Base-by-base conservation (phyloP, 2,797 vertebrate species). In the Agapornis canus region DNA sequence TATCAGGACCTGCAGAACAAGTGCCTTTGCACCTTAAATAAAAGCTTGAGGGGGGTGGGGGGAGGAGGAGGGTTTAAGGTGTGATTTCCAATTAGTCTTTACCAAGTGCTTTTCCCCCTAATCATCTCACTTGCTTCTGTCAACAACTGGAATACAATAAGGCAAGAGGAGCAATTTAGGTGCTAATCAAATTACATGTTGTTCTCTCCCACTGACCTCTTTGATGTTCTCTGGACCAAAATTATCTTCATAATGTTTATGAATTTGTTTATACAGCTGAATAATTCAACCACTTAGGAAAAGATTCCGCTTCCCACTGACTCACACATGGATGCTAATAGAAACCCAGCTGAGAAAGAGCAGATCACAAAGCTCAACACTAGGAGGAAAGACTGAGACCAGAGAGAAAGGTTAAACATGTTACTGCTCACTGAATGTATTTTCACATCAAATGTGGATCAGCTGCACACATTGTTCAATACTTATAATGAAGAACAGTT, bases 191-290 rank as follows among this genome's bases (percentile, higher is more conserved):
- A 94, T 94, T 78, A 87, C 70, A 89, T 8, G 42, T 54, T 91
- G 69, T 65, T 94, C 71, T 73, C 47, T 92, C 68, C 86, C 49
- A 80, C 64, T 87, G 90, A 88, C 78, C 79, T 82, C 57, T 86
- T n/a, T 91, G 71, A 90, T 94, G 91, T 85, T 80, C 68, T 69
- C 49, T 64, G 57, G 79, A 82, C 71, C 77, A 79, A 70, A 57
- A 89, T 90, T 63, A 65, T 78, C 57, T 59, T 94, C 76, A 69
- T 84, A 72, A 68, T 95, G 79, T 71, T 94, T 94, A 94, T 56
- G 45, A 86, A 96, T 89, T 95, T 97, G 91, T 92, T 97, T 96
- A 85, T 85, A 93, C 66, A 95, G 75, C 61, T 94, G 91, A 96
- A 95, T 94, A 94, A 95, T 92, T 93, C 93, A 94, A 76, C 17